A percentile compares a stretch with the other conserved stretches of the same genome.
phyloP scores from a whole-genome alignment of 1,140 invertebrate species.

The Formica exsecta region DNA sequence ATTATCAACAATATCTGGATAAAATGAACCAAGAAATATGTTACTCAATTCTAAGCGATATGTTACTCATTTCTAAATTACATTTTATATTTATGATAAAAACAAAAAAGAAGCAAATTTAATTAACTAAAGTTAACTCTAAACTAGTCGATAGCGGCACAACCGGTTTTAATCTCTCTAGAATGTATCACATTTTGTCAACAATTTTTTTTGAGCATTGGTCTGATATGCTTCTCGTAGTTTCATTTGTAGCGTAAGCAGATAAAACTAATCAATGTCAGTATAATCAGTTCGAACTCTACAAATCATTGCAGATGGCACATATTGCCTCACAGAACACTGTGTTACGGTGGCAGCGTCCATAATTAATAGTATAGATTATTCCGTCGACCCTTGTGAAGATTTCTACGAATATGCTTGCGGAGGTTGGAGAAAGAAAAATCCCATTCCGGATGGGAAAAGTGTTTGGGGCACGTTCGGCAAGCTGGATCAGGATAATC shows the following conservation, averaged over 20 bases:
- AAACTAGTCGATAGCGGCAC: background rate
- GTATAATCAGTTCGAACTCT: background rate
- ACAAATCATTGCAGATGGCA: conserved; percentile 74
- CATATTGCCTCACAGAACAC: conserved; percentile 92
- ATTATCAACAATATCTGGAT: background rate
- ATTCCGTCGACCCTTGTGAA: conserved; percentile 93
- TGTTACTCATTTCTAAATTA: background rate
- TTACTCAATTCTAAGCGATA: background rate
- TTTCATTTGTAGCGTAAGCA: background rate
- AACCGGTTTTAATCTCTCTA: background rate
- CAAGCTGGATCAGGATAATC: conserved; percentile 97
- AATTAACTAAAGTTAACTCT: background rate
- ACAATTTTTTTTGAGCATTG: background rate
- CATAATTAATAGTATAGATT: conserved; percentile 94
- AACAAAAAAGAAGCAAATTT: background rate
- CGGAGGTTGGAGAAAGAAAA: conserved; percentile 96
- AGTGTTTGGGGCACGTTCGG: conserved; percentile 98
- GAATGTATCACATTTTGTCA: background rate
- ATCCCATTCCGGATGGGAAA: conserved; percentile 97
- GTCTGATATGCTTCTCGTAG: background rate
- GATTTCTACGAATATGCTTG: conserved; percentile 98
- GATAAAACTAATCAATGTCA: background rate
- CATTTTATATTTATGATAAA: background rate
- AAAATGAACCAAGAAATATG: background rate
- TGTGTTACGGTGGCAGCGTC: conserved; percentile 95